A percentile compares a stretch with the other conserved stretches of the same genome.
Conservation (phyloP, 2,888 invertebrate genomes). For the Sylvicola cinctus region DNA sequence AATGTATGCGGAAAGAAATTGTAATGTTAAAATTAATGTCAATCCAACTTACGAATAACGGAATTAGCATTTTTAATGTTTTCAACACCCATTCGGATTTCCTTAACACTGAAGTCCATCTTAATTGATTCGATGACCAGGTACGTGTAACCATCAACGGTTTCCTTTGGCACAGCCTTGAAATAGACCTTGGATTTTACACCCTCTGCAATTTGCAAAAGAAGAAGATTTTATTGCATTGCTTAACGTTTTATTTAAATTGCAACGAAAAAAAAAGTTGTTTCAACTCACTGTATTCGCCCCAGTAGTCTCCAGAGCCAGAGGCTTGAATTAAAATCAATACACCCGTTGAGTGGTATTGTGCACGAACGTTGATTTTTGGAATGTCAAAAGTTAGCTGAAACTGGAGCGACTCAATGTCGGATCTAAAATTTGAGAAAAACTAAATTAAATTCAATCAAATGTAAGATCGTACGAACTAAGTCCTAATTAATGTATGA, state of each 20-base stretch:
- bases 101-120: conserved; percentile 67
- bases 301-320: conserved; percentile 77
- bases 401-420: conserved; percentile 57
- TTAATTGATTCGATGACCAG: conserved; percentile 55
- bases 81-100: conserved; percentile 70
- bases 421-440: conserved; percentile 36
- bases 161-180: conserved; percentile 40
- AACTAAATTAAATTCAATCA: not conserved
- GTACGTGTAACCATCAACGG: conserved; percentile 41
- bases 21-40: too few relatives aligned
- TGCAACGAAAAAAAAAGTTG: not conserved
- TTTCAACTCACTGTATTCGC: conserved; percentile 47
- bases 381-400: conserved; percentile 64
- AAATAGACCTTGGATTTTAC: conserved; percentile 70
- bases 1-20: not conserved
- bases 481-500: too few relatives aligned
- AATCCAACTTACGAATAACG: conserved; percentile 45
- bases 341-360: conserved; percentile 62
- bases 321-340: conserved; percentile 62
- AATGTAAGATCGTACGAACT: too few relatives aligned
- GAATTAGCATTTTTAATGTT: conserved; percentile 63
- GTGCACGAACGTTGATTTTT: conserved; percentile 55
- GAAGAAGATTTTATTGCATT: conserved; percentile 2
- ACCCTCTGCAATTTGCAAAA: conserved; percentile 42
- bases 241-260: not conserved